Percentiles rank a stretch among this genome's conserved stretches.
Conservation (phyloP, 1,140 invertebrate genomes). For the Ips nitidus region DNA sequence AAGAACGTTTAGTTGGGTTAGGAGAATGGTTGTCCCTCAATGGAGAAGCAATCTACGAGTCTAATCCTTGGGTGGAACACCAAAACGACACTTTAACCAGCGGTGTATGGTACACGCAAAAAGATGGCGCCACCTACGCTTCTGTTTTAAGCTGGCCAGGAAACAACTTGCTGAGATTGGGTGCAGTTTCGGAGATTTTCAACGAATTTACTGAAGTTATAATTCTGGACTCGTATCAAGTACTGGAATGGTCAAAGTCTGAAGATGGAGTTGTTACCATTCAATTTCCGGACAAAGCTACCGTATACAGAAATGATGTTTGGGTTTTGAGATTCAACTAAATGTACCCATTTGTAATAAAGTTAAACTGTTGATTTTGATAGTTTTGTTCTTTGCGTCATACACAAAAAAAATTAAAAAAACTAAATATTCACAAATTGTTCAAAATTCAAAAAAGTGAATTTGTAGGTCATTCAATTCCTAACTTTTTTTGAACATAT, state of each 20-base stretch:
- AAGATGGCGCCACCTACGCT: constrained; percentile 60
- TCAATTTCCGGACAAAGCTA: constrained; percentile 44
- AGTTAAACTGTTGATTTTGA: no score
- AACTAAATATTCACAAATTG: no score
- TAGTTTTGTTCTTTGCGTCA: no score
- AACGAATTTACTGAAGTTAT: background rate
- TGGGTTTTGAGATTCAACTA: constrained; percentile 66
- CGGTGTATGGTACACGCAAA: constrained; percentile 73
- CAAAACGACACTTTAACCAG: constrained; percentile 80
- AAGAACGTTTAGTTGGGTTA: constrained; percentile 76
- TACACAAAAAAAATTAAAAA: no score
- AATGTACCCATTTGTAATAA: constrained; percentile 68
- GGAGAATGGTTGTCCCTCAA: constrained; percentile 81
- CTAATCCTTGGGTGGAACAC: constrained; percentile 74
- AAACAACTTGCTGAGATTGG: constrained; percentile 48
- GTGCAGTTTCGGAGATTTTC: background rate
- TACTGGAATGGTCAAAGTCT: constrained; percentile 43
- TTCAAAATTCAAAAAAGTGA: no score
- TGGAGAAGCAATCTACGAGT: constrained; percentile 85
- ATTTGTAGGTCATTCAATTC: no score
- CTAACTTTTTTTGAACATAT: no score
- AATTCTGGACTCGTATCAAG: constrained; percentile 3
- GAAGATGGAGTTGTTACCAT: constrained; percentile 42
- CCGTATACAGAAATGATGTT: constrained; percentile 43
- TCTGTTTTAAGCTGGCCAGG: constrained; percentile 68